Evolutionary conservation across 2,113 vertebrate genomes (phyloP).

Genomic region (Platichthys flesus): DNA sequence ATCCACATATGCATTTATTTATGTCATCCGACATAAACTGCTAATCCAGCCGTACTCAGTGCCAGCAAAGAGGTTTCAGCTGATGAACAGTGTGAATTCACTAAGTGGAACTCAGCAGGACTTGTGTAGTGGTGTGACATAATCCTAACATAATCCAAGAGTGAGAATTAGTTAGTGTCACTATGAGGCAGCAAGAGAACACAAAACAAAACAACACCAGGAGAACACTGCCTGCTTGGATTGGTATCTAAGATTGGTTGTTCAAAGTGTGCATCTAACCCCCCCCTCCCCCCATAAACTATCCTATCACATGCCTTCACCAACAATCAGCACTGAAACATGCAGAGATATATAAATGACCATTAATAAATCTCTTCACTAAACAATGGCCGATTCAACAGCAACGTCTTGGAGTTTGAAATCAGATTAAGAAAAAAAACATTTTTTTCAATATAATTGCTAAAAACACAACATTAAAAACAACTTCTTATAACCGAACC

Average conservation of each 20-base stretch:
- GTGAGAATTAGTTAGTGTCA: too few relatives aligned
- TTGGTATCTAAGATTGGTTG: not conserved
- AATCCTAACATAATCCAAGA: too few relatives aligned
- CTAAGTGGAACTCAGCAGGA: too few relatives aligned
- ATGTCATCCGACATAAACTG: too few relatives aligned
- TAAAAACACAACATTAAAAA: not conserved
- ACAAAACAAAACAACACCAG: too few relatives aligned
- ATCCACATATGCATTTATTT: too few relatives aligned
- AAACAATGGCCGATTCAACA: conserved; percentile 9
- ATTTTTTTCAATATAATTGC: not conserved
- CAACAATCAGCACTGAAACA: conserved; percentile 25
- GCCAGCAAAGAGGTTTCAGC: too few relatives aligned
- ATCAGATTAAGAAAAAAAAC: not conserved
- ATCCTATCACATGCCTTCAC: conserved; percentile 7
- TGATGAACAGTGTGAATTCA: too few relatives aligned
- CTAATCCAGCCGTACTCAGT: too few relatives aligned
- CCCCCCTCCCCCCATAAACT: not conserved
- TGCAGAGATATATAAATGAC: conserved; percentile 29
- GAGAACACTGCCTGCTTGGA: not conserved
- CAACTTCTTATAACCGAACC: too few relatives aligned
- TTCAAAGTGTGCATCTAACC: not conserved
- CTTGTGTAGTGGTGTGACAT: too few relatives aligned
- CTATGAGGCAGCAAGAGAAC: too few relatives aligned
- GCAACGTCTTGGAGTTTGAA: not conserved
- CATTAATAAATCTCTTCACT: not conserved